phyloP scores from a whole-genome alignment of 1,140 invertebrate genomes.

The Drusus annulatus region DNA sequence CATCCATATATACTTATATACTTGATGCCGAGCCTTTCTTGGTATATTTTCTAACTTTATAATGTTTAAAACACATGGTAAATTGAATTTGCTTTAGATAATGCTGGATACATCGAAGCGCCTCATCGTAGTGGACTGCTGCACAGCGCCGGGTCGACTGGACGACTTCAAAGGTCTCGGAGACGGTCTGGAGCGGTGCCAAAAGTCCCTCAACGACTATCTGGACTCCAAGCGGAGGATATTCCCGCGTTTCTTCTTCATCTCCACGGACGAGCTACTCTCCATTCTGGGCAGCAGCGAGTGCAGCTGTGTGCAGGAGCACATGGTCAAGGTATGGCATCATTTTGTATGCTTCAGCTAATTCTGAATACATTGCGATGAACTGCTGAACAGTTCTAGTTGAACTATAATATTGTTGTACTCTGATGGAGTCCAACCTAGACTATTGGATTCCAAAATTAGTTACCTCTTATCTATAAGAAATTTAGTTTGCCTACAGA shows the following conservation, averaged over 20 bases:
- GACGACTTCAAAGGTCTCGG: slow-evolving; percentile 83
- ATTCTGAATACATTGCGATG: no score
- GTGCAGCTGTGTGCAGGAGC: slow-evolving; percentile 86
- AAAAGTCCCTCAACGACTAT: slow-evolving; percentile 93
- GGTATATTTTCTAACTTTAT: no score
- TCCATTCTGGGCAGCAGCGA: slow-evolving; percentile 90
- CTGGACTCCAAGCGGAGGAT: slow-evolving; percentile 88
- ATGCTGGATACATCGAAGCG: slow-evolving; percentile 87
- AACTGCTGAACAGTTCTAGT: no score
- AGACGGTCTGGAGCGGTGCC: slow-evolving; percentile 86
- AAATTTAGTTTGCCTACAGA: no score
- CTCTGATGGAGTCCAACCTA: no score
- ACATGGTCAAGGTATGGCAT: slow-evolving; percentile 86
- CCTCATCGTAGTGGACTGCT: slow-evolving; percentile 84
- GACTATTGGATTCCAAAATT: no score
- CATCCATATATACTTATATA: no score
- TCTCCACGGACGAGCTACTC: slow-evolving; percentile 93
- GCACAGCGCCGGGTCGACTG: slow-evolving; percentile 79
- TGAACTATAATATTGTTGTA: no score
- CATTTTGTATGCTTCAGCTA: no score
- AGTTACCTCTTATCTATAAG: no score
- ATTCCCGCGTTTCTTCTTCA: slow-evolving; percentile 93
- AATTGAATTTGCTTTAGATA: slow-evolving; percentile 70
- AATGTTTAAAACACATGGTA: no score
- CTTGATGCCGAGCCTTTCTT: no score